Base-by-base conservation (phyloP, 2,888 invertebrate species). In the Machimus atricapillus region DNA sequence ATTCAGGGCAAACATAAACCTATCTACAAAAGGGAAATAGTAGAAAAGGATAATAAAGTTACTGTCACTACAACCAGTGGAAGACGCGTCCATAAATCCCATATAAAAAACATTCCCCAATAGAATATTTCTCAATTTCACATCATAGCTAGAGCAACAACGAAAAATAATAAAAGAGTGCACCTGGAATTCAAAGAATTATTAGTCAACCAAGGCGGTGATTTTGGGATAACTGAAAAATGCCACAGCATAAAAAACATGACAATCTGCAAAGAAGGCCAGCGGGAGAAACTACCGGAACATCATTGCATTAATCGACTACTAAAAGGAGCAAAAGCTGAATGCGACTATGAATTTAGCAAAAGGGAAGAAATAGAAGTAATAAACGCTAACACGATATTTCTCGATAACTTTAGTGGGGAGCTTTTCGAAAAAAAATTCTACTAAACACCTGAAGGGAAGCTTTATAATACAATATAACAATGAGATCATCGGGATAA, bases 261-360 rank as follows among this genome's bases (percentile, higher is more conserved):
- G 5, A 40, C 31, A n/a, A 37, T 83, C 34, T 83, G 73, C 43
- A 23, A 16, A 9, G 66, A 73, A 83, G 16, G 14, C 19, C 66
- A 83, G 12, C 23, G 73, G 40, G 12, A 23, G 19, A 19, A 66
- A 40, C 12, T 83, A 40, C 37, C 34, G 6, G 23, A 73, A 12
- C 16, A 66, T 66, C 83, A 83, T 23, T 83, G 83, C 40, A 83
- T 83, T n/a, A 83, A 12, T 31, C 66, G 19, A 8, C 8, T 9
- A 40, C 1, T 73, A 34, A 43, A 27, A 37, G 83, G 83, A 90
- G 89, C 90, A 43, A 19, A 79, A 9, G 23, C 79, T 27, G 23
- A 79, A 43, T 79, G 46, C 37, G 34, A 73, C 6, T 73, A 73
- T 19, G n/a, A 73, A 31, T 27, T 73, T 8, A 73, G 19, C 31